Conservation (phyloP, 2,888 invertebrate species). For the Drosophila picticornis region DNA sequence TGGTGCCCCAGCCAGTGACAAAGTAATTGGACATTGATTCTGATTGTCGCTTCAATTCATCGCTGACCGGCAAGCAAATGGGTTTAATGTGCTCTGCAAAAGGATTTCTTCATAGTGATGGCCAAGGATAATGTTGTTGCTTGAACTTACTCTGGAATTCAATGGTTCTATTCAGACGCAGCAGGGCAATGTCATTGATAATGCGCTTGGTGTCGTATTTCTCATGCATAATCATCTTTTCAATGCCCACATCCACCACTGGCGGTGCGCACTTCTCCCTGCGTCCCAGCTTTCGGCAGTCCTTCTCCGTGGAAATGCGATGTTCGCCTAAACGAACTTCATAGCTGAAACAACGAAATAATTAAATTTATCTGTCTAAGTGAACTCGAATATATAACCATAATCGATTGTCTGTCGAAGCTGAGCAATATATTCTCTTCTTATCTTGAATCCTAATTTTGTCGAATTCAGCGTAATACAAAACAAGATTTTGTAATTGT, state of each 20-base stretch:
- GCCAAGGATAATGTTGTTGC: fast-evolving
- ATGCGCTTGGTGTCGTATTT: slow-evolving; percentile 51
- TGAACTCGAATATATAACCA: not conserved
- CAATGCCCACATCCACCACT: slow-evolving; percentile 70
- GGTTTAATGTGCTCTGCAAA: slow-evolving; percentile 68
- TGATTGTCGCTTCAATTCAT: slow-evolving; percentile 57
- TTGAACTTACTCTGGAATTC: slow-evolving; percentile 62
- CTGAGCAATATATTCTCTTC: not conserved
- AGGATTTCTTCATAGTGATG: not conserved
- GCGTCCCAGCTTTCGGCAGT: slow-evolving; percentile 68
- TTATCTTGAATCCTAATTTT: not conserved
- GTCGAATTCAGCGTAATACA: not conserved
- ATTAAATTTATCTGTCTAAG: not conserved
- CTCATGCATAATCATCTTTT: slow-evolving; percentile 66
- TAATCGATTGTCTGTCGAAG: not conserved
- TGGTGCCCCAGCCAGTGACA: slow-evolving; percentile 78
- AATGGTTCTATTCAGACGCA: slow-evolving; percentile 66
- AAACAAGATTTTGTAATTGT: not conserved
- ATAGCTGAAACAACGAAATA: slow-evolving; percentile 42
- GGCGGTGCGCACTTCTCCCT: slow-evolving; percentile 71
- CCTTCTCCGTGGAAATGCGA: slow-evolving; percentile 66
- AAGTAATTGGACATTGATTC: slow-evolving; percentile 58
- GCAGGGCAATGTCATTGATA: slow-evolving; percentile 73
- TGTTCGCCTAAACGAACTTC: slow-evolving; percentile 78
- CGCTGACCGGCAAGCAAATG: slow-evolving; percentile 74